Evolutionary conservation across 2,888 invertebrate genomes (phyloP).

Genomic region (Catotricha subobsoleta): DNA sequence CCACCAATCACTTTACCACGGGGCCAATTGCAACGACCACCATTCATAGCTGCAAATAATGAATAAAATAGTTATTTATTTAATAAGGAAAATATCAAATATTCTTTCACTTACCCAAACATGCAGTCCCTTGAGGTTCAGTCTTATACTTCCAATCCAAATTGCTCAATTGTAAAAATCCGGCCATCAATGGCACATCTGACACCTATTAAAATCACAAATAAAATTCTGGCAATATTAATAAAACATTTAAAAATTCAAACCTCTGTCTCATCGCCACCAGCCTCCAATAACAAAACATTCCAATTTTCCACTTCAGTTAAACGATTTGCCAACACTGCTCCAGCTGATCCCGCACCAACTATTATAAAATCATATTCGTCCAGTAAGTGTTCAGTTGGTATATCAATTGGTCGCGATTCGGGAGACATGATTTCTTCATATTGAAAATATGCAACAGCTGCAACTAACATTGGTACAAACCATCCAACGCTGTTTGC

Average conservation of each 20-base stretch:
- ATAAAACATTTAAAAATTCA: not conserved
- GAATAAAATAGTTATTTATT: not conserved
- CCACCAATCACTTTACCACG: slow-evolving; percentile 85
- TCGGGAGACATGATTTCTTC: slow-evolving; percentile 74
- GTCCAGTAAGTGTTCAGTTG: slow-evolving; percentile 41
- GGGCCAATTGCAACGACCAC: slow-evolving; percentile 76
- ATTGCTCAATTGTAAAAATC: slow-evolving; percentile 68
- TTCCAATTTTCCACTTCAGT: slow-evolving; percentile 66
- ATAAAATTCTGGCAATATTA: not conserved
- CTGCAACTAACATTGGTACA: slow-evolving; percentile 65
- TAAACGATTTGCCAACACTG: slow-evolving; percentile 67
- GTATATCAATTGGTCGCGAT: slow-evolving; percentile 53
- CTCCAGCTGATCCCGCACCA: slow-evolving; percentile 75
- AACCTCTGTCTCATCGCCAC: slow-evolving; percentile 79
- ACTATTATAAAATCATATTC: slow-evolving; percentile 73
- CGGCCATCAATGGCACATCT: slow-evolving; percentile 73
- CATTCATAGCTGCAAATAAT: slow-evolving; percentile 52
- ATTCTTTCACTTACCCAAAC: slow-evolving; percentile 46
- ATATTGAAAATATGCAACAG: slow-evolving; percentile 72
- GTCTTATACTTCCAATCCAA: slow-evolving; percentile 89
- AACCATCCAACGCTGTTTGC: slow-evolving; percentile 60
- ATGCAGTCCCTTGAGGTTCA: slow-evolving; percentile 65
- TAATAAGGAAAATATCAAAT: not conserved
- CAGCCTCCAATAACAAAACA: slow-evolving; percentile 66
- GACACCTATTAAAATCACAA: slow-evolving; percentile 26